These are phyloP conservation scores for Rhea americana DNA, from an alignment of 2,113 vertebrate genomes.

Conservation along the genomic window DNA sequence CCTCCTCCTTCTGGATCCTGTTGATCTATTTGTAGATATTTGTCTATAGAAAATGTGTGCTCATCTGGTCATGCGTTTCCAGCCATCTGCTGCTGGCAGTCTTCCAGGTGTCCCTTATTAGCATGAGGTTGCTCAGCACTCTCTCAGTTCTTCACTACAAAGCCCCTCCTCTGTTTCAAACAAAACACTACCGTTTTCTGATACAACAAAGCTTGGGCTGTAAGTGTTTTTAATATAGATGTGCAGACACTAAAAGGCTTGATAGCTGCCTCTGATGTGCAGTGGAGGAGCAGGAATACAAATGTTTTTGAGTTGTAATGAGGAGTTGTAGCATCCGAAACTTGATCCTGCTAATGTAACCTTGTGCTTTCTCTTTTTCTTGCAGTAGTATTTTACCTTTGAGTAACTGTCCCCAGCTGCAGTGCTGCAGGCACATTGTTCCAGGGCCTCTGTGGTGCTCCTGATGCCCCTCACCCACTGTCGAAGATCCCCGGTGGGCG, in stretches of 20 bases:
- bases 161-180: background rate
- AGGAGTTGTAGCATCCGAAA: background rate
- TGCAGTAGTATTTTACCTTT: conserved; percentile 89
- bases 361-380: conserved; percentile 37
- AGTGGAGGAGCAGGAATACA: accelerated
- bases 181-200: background rate
- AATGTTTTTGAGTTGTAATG: background rate
- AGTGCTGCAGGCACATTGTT: conserved; percentile 91
- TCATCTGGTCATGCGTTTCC: conserved; percentile 47
- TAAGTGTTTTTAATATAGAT: background rate
- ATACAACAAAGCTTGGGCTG: background rate
- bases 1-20: conserved; percentile 13
- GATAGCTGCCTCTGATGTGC: background rate
- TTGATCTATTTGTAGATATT: conserved; percentile 62
- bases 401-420: conserved; percentile 85
- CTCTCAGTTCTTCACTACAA: background rate
- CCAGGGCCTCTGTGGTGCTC: conserved; percentile 99
- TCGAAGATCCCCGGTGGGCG: conserved; percentile 99
- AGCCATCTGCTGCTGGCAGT: conserved; percentile 37
- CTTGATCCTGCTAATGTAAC: background rate
- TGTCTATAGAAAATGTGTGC: conserved; percentile 41
- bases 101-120: conserved; percentile 40
- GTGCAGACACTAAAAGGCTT: accelerated
- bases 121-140: conserved; percentile 46
- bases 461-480: conserved; percentile 99